phyloP scores from a whole-genome alignment of 2,888 invertebrate genomes.

The Mylabris sibirica region DNA sequence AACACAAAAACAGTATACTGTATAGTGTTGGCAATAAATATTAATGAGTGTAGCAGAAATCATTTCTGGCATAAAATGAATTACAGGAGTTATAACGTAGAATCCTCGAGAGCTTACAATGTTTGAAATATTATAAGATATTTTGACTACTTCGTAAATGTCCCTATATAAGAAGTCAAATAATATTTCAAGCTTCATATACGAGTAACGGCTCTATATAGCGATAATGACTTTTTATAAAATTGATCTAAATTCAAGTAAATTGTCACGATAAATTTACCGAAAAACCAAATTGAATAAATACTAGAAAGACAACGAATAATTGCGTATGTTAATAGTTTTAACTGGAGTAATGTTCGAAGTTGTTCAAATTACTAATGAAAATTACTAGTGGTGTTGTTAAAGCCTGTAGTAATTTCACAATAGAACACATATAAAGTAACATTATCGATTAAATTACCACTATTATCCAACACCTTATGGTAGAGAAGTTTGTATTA shows the following conservation, averaged over 20 bases:
- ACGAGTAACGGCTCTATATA: too few relatives aligned
- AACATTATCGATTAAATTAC: constrained; percentile 4
- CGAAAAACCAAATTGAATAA: too few relatives aligned
- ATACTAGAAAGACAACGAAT: background rate
- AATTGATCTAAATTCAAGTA: too few relatives aligned
- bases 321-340: background rate
- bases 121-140: background rate
- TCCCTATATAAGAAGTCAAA: background rate
- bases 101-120: background rate
- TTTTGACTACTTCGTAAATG: background rate
- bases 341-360: background rate
- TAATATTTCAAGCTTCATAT: constrained; percentile 4
- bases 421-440: background rate
- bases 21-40: background rate
- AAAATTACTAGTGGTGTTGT: background rate
- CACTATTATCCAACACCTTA: background rate
- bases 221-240: background rate
- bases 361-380: background rate
- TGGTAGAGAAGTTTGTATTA: background rate
- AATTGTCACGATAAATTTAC: too few relatives aligned
- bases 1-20: background rate
- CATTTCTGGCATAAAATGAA: background rate
- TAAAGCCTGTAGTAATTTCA: background rate
- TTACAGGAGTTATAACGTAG: background rate
- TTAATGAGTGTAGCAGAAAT: background rate